A percentile compares a stretch with the other conserved stretches of the same genome.
phyloP scores from a whole-genome alignment of 37 sponge, comb jelly and placozoan genomes.

The Aplysina aerophoba region DNA sequence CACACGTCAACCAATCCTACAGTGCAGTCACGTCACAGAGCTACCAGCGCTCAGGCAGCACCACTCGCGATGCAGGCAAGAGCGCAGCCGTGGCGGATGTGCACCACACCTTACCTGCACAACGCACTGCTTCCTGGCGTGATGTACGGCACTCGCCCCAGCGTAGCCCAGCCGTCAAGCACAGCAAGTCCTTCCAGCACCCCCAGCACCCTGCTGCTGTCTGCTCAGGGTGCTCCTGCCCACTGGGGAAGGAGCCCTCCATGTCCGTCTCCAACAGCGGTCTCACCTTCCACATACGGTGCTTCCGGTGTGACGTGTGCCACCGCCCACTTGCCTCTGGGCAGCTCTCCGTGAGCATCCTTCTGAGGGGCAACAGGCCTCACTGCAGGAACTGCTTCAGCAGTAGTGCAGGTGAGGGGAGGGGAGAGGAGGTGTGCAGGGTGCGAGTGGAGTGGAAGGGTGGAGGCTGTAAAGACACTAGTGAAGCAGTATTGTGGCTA shows the following conservation, averaged over 20 bases:
- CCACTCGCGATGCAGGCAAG: background rate
- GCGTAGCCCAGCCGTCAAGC: background rate
- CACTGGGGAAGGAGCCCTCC: constrained; percentile 47
- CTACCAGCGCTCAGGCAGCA: background rate
- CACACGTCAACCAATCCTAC: background rate
- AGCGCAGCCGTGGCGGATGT: constrained; percentile 4
- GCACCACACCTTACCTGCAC: background rate
- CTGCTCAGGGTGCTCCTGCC: constrained; percentile 57
- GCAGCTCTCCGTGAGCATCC: constrained; percentile 19
- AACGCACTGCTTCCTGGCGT: background rate
- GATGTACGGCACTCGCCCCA: background rate
- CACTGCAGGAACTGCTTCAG: constrained; percentile 62
- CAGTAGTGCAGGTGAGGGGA: constrained; percentile 47
- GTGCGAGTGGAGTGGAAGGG: background rate
- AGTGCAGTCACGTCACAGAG: background rate
- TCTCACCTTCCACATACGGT: constrained; percentile 53
- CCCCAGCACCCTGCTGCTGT: background rate
- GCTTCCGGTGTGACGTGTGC: constrained; percentile 72
- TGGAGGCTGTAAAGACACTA: background rate
- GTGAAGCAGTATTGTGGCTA: too few species aligned
- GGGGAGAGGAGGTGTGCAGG: background rate
- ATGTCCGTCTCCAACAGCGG: constrained; percentile 51
- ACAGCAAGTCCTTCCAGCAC: constrained; percentile 5
- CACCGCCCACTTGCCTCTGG: constrained; percentile 32
- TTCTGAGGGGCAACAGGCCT: constrained; percentile 39